These are phyloP conservation scores for Tyrannus savana DNA, from an alignment of 2,113 vertebrate genomes.

Conservation along the genomic window DNA sequence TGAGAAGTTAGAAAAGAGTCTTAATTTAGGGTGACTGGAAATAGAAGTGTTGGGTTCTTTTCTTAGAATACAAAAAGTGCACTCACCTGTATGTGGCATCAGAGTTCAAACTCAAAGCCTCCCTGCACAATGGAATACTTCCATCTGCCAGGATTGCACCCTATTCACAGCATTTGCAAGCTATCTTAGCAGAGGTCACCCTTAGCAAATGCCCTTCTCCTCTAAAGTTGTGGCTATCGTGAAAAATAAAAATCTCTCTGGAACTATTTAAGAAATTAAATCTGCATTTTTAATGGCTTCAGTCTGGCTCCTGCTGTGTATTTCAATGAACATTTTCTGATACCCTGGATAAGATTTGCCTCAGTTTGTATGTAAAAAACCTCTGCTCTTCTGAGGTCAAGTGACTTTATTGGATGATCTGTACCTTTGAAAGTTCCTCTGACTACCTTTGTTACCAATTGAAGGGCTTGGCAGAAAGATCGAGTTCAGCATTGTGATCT, in stretches of 20 bases:
- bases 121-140: background rate
- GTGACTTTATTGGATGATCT: background rate
- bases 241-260: background rate
- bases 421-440: constrained; percentile 25
- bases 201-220: background rate
- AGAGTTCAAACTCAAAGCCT: background rate
- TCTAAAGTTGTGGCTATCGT: background rate
- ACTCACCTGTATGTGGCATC: background rate
- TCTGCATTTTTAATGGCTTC: constrained; percentile 37
- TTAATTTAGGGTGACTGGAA: background rate
- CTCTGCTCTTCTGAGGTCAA: background rate
- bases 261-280: constrained; percentile 25
- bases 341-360: background rate
- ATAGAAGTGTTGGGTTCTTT: background rate
- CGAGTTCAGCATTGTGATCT: background rate
- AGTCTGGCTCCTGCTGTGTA: background rate
- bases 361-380: background rate
- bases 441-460: background rate
- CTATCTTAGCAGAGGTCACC: background rate
- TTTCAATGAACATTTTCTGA: background rate
- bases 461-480: constrained; percentile 17
- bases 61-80: background rate
- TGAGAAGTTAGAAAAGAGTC: background rate
- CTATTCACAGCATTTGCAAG: background rate
- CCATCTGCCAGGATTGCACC: background rate